phyloP scores from a whole-genome alignment of 2,888 invertebrate species.

The Copidosoma aretas region DNA sequence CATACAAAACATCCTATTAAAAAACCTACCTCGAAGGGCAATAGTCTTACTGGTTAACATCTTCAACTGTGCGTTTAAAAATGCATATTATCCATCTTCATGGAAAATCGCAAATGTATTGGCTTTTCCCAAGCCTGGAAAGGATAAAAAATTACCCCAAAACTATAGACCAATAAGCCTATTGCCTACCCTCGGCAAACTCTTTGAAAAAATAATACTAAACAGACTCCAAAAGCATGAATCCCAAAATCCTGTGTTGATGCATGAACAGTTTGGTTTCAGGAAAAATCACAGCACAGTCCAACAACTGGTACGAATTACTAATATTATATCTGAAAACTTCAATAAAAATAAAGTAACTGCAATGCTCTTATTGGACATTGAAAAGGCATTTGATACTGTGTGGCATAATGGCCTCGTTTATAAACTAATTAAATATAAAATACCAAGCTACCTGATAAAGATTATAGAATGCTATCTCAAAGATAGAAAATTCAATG shows the following conservation, averaged over 20 bases:
- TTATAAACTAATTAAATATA: slow-evolving; percentile 34
- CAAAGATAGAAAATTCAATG: slow-evolving; percentile 42
- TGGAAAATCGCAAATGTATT: too few relatives aligned
- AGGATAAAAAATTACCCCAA: neutral
- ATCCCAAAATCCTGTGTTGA: neutral
- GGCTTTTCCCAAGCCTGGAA: too few relatives aligned
- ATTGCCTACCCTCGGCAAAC: neutral
- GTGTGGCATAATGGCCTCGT: slow-evolving; percentile 14
- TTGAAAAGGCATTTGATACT: slow-evolving; percentile 22
- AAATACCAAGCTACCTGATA: slow-evolving; percentile 42
- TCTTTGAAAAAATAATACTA: slow-evolving; percentile 19
- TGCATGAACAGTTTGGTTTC: slow-evolving; percentile 21
- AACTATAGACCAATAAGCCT: neutral
- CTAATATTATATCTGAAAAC: neutral
- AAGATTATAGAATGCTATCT: slow-evolving; percentile 46
- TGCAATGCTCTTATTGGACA: slow-evolving; percentile 17
- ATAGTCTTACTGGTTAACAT: neutral
- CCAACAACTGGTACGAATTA: slow-evolving; percentile 7
- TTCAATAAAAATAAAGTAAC: slow-evolving; percentile 19
- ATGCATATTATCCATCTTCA: neutral
- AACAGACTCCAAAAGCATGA: slow-evolving; percentile 9
- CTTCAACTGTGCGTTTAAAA: neutral
- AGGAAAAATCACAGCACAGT: slow-evolving; percentile 2
- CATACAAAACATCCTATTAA: too few relatives aligned
- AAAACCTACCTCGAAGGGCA: neutral